These are phyloP conservation scores for Papilio elwesi DNA, from an alignment of 2,888 invertebrate species.

Conservation along the genomic window DNA sequence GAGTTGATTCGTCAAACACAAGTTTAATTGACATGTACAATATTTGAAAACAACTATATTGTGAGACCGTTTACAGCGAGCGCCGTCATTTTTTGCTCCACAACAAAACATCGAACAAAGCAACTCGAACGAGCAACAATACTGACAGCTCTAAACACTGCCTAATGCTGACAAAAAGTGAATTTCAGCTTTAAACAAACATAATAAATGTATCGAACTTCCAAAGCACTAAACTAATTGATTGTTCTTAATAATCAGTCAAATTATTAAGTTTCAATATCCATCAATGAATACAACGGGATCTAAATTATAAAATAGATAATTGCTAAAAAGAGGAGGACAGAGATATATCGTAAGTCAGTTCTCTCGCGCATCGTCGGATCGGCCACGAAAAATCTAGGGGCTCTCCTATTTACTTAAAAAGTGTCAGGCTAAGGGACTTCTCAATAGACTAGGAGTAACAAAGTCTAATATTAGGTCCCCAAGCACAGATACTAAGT, in stretches of 20 bases:
- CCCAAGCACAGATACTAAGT: too few species aligned
- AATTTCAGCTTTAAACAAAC: background rate
- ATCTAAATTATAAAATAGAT: too few species aligned
- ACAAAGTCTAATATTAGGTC: too few species aligned
- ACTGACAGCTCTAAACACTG: slow-evolving; percentile 25
- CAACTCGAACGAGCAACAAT: slow-evolving; percentile 9
- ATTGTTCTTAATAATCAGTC: background rate
- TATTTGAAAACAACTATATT: slow-evolving; percentile 23
- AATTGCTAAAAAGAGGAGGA: too few species aligned
- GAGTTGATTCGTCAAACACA: slow-evolving; percentile 21
- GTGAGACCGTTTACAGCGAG: slow-evolving; percentile 13
- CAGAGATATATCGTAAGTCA: too few species aligned
- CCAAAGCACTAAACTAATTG: background rate
- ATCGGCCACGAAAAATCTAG: too few species aligned
- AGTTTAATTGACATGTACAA: slow-evolving; percentile 32
- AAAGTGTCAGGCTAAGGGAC: too few species aligned
- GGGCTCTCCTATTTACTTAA: too few species aligned
- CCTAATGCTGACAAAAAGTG: slow-evolving; percentile 14
- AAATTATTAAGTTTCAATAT: too few species aligned
- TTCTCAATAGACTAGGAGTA: too few species aligned
- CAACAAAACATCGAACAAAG: slow-evolving; percentile 25
- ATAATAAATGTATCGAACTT: background rate
- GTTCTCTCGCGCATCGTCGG: too few species aligned
- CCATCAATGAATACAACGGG: too few species aligned
- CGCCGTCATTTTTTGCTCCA: slow-evolving; percentile 20